Percentiles rank a stretch among this genome's conserved stretches.
phyloP scores from a whole-genome alignment of 2,797 vertebrate species.

The Crax fasciolata region DNA sequence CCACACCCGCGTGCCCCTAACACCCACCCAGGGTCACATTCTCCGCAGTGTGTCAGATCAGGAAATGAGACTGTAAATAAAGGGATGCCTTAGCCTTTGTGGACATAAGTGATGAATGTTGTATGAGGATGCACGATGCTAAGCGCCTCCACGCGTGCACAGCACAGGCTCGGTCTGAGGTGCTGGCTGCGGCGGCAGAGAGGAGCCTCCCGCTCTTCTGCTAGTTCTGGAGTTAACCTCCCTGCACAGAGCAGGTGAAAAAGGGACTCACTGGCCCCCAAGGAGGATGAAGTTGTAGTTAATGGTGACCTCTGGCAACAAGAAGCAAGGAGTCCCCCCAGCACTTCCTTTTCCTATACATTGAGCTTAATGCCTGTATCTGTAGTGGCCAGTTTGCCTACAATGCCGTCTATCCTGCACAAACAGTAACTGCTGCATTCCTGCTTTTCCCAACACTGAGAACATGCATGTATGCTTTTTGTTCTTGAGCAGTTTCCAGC shows the following conservation, averaged over 20 bases:
- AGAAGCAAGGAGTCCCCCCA: not conserved
- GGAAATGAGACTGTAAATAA: not conserved
- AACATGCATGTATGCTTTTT: not conserved
- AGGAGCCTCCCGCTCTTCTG: not conserved
- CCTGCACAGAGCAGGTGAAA: not conserved
- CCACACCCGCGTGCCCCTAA: not conserved
- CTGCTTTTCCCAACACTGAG: not conserved
- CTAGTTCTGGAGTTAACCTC: constrained; percentile 7
- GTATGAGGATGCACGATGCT: not conserved
- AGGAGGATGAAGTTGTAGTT: not conserved
- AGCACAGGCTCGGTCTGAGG: not conserved
- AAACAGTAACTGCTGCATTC: not conserved
- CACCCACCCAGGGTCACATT: not conserved
- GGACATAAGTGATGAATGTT: not conserved
- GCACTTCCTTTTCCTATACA: not conserved
- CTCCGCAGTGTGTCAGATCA: not conserved
- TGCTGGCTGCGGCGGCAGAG: not conserved
- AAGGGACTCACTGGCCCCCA: accelerated
- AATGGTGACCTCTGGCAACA: not conserved
- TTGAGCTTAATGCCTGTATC: not conserved
- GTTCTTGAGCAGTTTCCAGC: not conserved
- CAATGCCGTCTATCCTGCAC: not conserved
- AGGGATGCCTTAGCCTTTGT: not conserved
- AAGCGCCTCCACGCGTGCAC: accelerated
- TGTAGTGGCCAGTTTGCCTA: not conserved